phyloP scores from a whole-genome alignment of 30 jellyfish, hydroid and myxozoan species.

The Cassiopea xamachana region DNA sequence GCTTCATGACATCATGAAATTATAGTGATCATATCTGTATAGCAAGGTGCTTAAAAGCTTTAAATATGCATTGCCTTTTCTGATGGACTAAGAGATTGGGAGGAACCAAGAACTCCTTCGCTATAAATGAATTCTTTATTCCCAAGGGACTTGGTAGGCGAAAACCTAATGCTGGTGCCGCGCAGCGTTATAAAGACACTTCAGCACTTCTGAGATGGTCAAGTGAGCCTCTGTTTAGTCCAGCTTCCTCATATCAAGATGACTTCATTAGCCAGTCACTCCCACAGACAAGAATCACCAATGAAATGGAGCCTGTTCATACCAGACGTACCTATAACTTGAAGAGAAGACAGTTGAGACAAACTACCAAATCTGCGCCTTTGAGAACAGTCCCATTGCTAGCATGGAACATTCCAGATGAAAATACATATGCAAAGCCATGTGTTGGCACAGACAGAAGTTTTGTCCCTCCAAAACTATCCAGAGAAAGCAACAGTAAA shows the following conservation, averaged over 20 bases:
- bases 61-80: too few relatives aligned
- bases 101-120: neutral
- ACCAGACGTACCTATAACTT: constrained; percentile 52
- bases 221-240: constrained; percentile 47
- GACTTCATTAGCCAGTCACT: constrained; percentile 26
- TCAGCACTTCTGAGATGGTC: constrained; percentile 71
- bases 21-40: too few relatives aligned
- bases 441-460: constrained; percentile 66
- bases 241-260: constrained; percentile 34
- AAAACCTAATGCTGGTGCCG: constrained; percentile 43
- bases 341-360: constrained; percentile 36
- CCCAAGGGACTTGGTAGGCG: constrained; percentile 89
- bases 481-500: constrained; percentile 13
- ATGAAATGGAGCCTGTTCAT: constrained; percentile 80
- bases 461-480: neutral
- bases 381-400: constrained; percentile 72
- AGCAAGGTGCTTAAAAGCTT: too few relatives aligned
- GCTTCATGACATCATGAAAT: too few relatives aligned
- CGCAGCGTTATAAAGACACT: constrained; percentile 81
- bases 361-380: neutral
- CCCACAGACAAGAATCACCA: constrained; percentile 34
- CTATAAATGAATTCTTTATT: neutral
- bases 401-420: constrained; percentile 83
- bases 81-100: too few relatives aligned
- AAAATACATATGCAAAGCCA: constrained; percentile 65